Evolutionary conservation across 2,113 vertebrate species (phyloP).

Genomic region (Phoxinus phoxinus): DNA sequence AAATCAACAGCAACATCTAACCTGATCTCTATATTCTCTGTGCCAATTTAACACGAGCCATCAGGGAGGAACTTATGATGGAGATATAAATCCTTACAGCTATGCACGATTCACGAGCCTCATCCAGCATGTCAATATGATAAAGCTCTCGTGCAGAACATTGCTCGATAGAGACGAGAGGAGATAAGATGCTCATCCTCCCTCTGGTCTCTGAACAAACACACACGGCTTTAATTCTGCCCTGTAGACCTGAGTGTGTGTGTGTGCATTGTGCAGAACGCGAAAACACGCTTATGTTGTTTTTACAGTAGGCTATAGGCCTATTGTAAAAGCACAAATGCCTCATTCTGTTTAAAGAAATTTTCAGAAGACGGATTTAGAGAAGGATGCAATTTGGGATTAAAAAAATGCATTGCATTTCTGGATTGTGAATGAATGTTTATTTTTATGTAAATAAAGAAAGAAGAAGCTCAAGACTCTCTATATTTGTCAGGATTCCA

Average conservation of each 20-base stretch:
- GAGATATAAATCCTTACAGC: background rate
- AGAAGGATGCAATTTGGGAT: no score
- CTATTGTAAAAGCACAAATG: constrained; percentile 44
- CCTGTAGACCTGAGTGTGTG: constrained; percentile 34
- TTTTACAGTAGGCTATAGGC: no score
- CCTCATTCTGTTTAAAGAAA: constrained; percentile 28
- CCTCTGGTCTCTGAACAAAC: constrained; percentile 55
- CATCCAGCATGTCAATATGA: constrained; percentile 18
- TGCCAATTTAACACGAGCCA: background rate
- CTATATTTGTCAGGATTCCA: no score
- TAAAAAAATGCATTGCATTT: background rate
- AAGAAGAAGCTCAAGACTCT: no score
- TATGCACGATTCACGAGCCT: background rate
- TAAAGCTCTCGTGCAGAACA: constrained; percentile 2
- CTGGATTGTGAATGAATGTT: background rate
- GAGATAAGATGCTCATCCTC: constrained; percentile 41
- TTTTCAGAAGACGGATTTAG: no score
- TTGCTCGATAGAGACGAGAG: constrained; percentile 1
- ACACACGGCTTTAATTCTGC: constrained; percentile 47
- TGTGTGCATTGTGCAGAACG: constrained; percentile 46
- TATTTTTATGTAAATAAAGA: no score
- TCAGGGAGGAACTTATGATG: background rate
- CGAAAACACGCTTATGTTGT: background rate
- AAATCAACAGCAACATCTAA: background rate
- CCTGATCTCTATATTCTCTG: background rate